phyloP scores from a whole-genome alignment of 2,113 vertebrate species.

The Cololabis saira region DNA sequence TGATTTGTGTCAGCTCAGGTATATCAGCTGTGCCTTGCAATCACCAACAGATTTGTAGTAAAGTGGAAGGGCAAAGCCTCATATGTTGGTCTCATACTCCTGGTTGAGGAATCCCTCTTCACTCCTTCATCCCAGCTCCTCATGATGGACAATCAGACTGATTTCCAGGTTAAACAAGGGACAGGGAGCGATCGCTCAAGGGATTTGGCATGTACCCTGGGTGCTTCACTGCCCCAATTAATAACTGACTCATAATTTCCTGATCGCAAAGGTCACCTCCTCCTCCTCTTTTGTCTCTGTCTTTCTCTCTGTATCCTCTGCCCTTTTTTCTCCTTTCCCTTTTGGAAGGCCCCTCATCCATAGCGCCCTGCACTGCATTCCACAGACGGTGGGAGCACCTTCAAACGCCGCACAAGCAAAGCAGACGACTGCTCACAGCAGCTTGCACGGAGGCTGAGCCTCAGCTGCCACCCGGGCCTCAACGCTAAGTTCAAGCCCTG shows the following conservation, averaged over 20 bases:
- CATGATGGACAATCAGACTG: constrained; percentile 1
- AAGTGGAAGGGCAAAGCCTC: too few relatives aligned
- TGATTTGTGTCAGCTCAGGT: too few relatives aligned
- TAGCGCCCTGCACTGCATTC: constrained; percentile 76
- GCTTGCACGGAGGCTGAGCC: constrained; percentile 32
- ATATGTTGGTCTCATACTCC: constrained; percentile 2
- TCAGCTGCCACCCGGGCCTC: constrained; percentile 71
- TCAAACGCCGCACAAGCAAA: constrained; percentile 62
- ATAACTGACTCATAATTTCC: constrained; percentile 83
- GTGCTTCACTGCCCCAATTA: constrained; percentile 54
- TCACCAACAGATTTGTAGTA: too few relatives aligned
- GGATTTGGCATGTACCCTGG: constrained; percentile 11
- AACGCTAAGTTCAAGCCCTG: constrained; percentile 28
- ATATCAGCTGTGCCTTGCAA: too few relatives aligned
- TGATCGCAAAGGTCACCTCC: constrained; percentile 77
- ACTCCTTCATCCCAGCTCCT: not conserved
- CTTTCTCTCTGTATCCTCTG: constrained; percentile 28
- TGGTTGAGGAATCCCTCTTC: not conserved
- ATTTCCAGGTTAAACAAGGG: not conserved
- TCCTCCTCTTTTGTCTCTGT: not conserved
- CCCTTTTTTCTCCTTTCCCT: constrained; percentile 61
- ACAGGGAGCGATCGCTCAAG: not conserved
- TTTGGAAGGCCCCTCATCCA: constrained; percentile 74
- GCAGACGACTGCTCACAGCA: constrained; percentile 35
- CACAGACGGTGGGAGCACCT: constrained; percentile 74